Evolutionary conservation across 2,797 vertebrate species (phyloP).

Genomic region (Sebastes oblongus): DNA sequence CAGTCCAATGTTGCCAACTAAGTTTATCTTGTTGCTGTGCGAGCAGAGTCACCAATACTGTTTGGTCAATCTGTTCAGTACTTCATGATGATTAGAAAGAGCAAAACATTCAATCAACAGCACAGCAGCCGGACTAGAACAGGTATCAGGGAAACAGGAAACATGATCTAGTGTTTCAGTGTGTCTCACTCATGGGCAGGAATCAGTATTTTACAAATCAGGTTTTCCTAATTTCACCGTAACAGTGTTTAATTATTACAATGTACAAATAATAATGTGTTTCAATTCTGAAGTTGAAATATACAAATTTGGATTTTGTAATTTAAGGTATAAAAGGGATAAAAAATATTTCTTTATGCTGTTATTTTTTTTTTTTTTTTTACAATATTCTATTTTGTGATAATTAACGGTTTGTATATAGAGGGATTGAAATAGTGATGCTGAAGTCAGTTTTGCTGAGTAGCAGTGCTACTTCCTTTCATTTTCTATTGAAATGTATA

Average conservation of each 20-base stretch:
- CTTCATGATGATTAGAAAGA: neutral
- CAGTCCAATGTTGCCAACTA: neutral
- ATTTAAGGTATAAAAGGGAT: neutral
- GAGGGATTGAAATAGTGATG: neutral
- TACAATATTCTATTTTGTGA: neutral
- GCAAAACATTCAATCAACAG: accelerated
- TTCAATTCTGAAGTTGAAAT: neutral
- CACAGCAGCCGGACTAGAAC: neutral
- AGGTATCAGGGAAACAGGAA: neutral
- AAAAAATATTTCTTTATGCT: neutral
- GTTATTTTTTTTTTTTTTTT: neutral
- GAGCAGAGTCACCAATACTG: neutral
- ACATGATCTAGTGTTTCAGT: neutral
- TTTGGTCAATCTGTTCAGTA: neutral
- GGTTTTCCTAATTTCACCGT: neutral
- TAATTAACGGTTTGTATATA: neutral
- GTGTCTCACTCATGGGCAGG: neutral
- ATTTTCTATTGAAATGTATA: neutral
- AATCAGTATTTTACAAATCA: neutral
- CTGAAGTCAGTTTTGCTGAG: neutral
- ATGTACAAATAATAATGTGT: neutral
- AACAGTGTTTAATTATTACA: neutral
- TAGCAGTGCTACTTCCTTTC: neutral
- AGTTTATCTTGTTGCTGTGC: neutral
- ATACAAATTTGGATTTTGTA: neutral